These are phyloP conservation scores for Nylanderia fulva DNA, from an alignment of 1,140 invertebrate species.

Conservation along the genomic window DNA sequence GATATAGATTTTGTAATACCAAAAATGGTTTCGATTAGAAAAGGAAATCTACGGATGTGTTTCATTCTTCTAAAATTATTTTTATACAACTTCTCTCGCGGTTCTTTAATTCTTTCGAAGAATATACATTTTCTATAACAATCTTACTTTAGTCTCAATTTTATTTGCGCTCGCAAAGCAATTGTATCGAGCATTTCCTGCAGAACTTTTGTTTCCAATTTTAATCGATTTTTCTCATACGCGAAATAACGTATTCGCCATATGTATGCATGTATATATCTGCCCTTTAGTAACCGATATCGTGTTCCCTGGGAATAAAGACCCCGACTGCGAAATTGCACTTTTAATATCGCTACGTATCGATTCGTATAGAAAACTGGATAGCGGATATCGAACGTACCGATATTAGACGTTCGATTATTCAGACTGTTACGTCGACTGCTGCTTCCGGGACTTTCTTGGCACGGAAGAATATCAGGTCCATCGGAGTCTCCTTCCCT, in stretches of 20 bases:
- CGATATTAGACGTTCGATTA: slow-evolving; percentile 58
- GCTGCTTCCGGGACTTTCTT: slow-evolving; percentile 24
- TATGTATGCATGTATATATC: background rate
- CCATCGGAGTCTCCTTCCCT: background rate
- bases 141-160: background rate
- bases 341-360: slow-evolving; percentile 33
- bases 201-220: slow-evolving; percentile 37
- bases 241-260: background rate
- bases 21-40: background rate
- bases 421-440: slow-evolving; percentile 41
- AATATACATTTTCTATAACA: background rate
- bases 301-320: slow-evolving; percentile 31
- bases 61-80: background rate
- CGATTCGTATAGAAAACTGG: slow-evolving; percentile 24
- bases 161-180: background rate
- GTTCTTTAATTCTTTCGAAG: slow-evolving; percentile 40
- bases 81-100: background rate
- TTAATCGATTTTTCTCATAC: slow-evolving; percentile 29
- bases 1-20: too few species aligned
- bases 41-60: background rate
- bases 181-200: background rate
- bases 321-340: slow-evolving; percentile 26
- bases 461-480: slow-evolving; percentile 46
- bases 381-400: slow-evolving; percentile 27
- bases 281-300: slow-evolving; percentile 31